These are phyloP conservation scores for Anthoscopus minutus DNA, from an alignment of 2,113 vertebrate genomes.

Conservation along the genomic window DNA sequence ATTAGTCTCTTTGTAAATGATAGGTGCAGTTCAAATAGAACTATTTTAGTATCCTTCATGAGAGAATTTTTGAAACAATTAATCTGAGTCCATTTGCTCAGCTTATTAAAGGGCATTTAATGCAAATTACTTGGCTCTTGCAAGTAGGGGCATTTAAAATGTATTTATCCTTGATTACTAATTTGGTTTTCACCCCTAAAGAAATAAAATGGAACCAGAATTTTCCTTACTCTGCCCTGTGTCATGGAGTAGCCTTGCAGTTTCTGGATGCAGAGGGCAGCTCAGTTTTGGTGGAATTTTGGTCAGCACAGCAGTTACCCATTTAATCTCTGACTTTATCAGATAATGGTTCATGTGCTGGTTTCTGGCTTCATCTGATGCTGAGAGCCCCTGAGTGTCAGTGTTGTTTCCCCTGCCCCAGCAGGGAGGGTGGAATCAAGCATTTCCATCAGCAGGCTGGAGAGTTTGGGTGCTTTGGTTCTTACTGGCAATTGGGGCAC, in stretches of 20 bases:
- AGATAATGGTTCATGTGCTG: background rate
- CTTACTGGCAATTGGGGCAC: background rate
- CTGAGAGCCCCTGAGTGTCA: background rate
- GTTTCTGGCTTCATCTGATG: background rate
- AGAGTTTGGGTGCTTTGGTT: background rate
- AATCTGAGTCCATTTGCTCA: background rate
- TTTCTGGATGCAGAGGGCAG: background rate
- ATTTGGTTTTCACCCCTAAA: background rate
- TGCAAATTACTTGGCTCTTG: background rate
- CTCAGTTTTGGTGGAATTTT: background rate
- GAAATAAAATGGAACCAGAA: background rate
- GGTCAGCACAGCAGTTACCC: background rate
- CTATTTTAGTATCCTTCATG: background rate
- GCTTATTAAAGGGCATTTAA: background rate
- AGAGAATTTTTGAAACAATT: background rate
- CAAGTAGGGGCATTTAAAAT: background rate
- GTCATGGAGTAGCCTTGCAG: background rate
- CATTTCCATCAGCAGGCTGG: fast-evolving
- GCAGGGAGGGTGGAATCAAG: background rate
- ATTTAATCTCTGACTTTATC: background rate
- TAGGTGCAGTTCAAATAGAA: background rate
- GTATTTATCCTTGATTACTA: background rate
- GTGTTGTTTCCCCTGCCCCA: background rate
- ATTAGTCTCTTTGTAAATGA: background rate
- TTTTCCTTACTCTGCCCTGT: background rate